These are phyloP conservation scores for Butorides virescens DNA, from an alignment of 2,113 vertebrate genomes.

Conservation along the genomic window DNA sequence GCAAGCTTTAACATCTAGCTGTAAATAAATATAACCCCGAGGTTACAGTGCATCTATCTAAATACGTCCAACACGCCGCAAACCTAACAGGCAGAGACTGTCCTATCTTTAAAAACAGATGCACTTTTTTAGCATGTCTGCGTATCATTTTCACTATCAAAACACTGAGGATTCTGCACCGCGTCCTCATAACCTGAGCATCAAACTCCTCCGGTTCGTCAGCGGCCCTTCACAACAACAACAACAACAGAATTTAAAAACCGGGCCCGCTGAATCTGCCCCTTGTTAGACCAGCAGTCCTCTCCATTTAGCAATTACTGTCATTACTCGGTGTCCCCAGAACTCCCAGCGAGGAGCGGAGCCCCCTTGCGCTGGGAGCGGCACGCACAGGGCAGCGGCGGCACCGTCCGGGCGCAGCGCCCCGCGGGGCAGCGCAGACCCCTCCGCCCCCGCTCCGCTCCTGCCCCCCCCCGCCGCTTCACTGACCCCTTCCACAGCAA, in stretches of 20 bases:
- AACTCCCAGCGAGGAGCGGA: neutral
- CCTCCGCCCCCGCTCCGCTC: neutral
- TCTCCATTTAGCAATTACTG: neutral
- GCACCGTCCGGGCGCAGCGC: neutral
- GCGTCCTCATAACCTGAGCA: neutral
- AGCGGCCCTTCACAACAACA: neutral
- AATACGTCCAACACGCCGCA: neutral
- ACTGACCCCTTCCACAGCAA: neutral
- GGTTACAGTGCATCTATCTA: neutral
- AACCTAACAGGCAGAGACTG: conserved; percentile 43
- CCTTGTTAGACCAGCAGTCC: neutral
- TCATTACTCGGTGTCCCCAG: neutral
- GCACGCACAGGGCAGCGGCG: neutral
- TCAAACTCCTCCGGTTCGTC: neutral
- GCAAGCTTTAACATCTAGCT: neutral
- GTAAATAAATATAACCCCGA: neutral
- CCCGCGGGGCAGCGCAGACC: neutral
- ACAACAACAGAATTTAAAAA: neutral
- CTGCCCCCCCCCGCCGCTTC: neutral
- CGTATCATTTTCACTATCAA: conserved; percentile 20
- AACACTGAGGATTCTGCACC: conserved; percentile 16
- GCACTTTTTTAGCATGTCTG: neutral
- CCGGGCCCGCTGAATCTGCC: neutral
- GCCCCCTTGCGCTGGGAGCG: conserved; percentile 16
- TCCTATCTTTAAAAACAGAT: conserved; percentile 45